Conservation (phyloP, 2,113 vertebrate species). For the Grammomys dolichurus region DNA sequence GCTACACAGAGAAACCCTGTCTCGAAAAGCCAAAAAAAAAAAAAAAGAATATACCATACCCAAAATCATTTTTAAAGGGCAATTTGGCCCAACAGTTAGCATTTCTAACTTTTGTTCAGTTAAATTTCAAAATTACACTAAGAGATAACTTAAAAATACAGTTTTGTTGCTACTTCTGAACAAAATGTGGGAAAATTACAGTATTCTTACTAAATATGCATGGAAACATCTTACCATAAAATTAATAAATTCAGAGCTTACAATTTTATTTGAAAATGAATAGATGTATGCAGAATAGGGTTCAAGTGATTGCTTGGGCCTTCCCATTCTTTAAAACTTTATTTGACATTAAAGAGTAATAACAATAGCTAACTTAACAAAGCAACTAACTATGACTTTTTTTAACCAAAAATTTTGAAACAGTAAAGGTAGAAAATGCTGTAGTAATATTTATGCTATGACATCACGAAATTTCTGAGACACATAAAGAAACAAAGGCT, state of each 20-base stretch:
- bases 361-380: no score
- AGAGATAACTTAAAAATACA: conserved; percentile 37
- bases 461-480: conserved; percentile 51
- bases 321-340: neutral
- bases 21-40: no score
- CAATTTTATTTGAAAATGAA: neutral
- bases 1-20: no score
- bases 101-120: conserved; percentile 41
- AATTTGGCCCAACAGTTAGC: neutral
- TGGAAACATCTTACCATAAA: neutral
- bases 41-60: conserved; percentile 16
- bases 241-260: neutral
- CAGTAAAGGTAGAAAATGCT: neutral
- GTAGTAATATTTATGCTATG: conserved; percentile 46
- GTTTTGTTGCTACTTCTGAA: neutral
- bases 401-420: conserved; percentile 45
- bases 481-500: conserved; percentile 61
- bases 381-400: neutral
- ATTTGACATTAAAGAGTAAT: neutral
- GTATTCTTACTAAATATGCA: conserved; percentile 25
- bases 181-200: neutral
- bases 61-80: conserved; percentile 27
- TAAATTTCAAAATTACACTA: conserved; percentile 48
- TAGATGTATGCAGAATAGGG: neutral
- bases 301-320: neutral